These are phyloP conservation scores for Myrmophylax atrothorax DNA, from an alignment of 2,113 vertebrate species.

Conservation along the genomic window DNA sequence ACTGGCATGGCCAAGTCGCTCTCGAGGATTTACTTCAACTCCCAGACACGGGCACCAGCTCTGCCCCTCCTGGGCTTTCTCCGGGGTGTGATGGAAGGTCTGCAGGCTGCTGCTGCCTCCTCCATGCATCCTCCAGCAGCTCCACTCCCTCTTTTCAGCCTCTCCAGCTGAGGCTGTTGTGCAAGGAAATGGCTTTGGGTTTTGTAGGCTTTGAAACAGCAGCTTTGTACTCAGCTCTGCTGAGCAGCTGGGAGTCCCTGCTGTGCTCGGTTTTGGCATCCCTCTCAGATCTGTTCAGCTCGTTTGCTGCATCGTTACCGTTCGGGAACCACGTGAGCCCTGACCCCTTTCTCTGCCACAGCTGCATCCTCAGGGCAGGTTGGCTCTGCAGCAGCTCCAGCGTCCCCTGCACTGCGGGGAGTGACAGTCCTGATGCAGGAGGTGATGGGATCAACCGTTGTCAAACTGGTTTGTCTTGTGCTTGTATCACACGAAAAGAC, in stretches of 20 bases:
- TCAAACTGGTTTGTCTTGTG: not conserved
- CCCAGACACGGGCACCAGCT: not conserved
- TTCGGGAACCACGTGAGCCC: not conserved
- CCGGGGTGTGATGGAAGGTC: not conserved
- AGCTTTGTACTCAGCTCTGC: not conserved
- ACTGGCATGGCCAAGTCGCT: accelerated
- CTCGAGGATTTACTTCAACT: not conserved
- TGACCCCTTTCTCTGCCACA: not conserved
- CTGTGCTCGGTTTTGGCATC: not conserved
- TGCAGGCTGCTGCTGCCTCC: not conserved
- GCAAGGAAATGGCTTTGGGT: not conserved
- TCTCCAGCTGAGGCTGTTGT: not conserved
- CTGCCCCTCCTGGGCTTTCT: not conserved
- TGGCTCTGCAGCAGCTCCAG: not conserved
- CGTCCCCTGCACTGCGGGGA: accelerated
- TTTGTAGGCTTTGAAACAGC: not conserved
- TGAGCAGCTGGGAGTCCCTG: not conserved
- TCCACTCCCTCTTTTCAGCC: not conserved
- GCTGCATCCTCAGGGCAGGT: not conserved
- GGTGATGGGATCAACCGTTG: not conserved
- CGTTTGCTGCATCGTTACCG: not conserved
- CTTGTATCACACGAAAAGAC: not conserved
- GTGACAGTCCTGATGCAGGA: not conserved
- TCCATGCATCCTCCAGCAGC: accelerated
- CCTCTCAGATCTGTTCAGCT: not conserved